Evolutionary conservation across 1,140 invertebrate species (phyloP).

Genomic region (Brachionus asplanchnoidis): DNA sequence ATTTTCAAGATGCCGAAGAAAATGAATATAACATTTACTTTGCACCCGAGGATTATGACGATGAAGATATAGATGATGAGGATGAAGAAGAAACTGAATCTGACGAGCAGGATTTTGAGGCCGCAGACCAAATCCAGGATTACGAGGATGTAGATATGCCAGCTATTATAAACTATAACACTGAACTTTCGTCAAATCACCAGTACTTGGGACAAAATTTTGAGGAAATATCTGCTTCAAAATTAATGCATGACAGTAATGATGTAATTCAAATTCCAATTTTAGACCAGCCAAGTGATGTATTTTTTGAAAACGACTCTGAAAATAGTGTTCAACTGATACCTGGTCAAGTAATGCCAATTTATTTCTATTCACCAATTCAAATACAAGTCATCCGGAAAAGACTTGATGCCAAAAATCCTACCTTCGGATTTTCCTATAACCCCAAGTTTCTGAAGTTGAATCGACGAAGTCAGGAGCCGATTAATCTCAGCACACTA

Average conservation of each 20-base stretch:
- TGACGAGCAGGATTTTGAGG: neutral
- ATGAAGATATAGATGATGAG: neutral
- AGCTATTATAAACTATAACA: conserved; percentile 7
- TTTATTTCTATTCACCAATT: conserved; percentile 22
- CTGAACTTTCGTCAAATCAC: conserved; percentile 10
- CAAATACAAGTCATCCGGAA: conserved; percentile 24
- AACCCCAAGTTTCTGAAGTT: neutral
- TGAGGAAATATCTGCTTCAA: conserved; percentile 1
- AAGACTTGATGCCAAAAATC: neutral
- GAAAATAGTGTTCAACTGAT: conserved; percentile 38
- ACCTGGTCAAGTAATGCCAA: conserved; percentile 39
- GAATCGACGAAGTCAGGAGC: neutral
- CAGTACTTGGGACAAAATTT: conserved; percentile 30
- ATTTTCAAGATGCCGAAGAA: neutral
- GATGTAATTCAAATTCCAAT: conserved; percentile 21
- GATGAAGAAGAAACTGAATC: neutral
- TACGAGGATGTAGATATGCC: neutral
- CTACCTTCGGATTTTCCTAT: neutral
- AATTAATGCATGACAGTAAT: neutral
- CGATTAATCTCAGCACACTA: neutral
- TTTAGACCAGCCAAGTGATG: conserved; percentile 1
- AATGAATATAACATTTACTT: conserved; percentile 14
- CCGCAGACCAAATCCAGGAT: neutral
- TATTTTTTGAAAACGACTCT: neutral
- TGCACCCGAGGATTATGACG: neutral